Evolutionary conservation across 2,888 invertebrate species (phyloP), one percentile per base, ranked within the genome.

Genomic region (Acleris holmiana): DNA sequence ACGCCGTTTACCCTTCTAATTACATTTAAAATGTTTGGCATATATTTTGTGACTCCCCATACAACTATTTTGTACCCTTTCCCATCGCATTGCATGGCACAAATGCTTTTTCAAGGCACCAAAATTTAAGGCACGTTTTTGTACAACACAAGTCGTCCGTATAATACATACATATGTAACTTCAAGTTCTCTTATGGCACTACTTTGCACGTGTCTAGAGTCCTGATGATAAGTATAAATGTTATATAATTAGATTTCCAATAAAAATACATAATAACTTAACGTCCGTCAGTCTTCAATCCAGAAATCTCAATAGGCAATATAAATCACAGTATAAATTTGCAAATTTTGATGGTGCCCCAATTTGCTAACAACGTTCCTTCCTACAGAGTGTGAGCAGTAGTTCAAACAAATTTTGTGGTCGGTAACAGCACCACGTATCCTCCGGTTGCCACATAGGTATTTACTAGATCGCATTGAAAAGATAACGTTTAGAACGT

Each of bases 241-340:
- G 46, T 62, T 48, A 48, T 58, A 73, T 71, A 73, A 75, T 73
- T 74, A 74, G 76, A 79, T 78, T 75, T 76, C 70, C 72, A 75
- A 79, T 79, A 84, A 74, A 71, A 73, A 78, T 79, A 75, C 67
- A 73, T 71, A 73, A 72, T 69, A 73, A 71, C 68, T 72, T 69
- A 74, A 69, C 71, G 79, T 81, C 66, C 79, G 80, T 89, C 91
- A 91, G 91, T 91, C 90, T 91, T 91, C 85, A 74, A 82, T 85
- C 86, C 88, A 89, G 85, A 91, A 91, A 91, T 90, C 90, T 91
- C 89, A 89, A 88, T 82, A 86, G 88, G 88, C 88, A 86, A 85
- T 81, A 79, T 78, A 78, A 79, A 90, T 91, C 91, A 91, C 91
- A 91, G 89, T 83, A 79, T 69, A 78, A 79, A 79, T 78, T 82